Evolutionary conservation across 1,140 invertebrate species (phyloP).

Genomic region (Drosophila littoralis): DNA sequence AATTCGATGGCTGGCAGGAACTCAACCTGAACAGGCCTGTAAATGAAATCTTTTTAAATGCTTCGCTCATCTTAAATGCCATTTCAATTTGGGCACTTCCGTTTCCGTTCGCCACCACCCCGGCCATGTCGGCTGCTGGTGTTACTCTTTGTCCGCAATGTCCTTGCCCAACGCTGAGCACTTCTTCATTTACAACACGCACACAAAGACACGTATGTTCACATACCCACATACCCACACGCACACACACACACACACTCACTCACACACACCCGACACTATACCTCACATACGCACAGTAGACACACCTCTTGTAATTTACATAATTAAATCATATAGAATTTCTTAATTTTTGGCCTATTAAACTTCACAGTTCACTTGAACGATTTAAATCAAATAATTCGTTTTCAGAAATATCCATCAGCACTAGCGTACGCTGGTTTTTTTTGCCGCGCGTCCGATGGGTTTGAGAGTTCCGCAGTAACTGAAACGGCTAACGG

Average conservation of each 20-base stretch:
- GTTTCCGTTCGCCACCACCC: conserved; percentile 55
- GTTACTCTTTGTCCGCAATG: conserved; percentile 70
- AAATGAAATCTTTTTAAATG: conserved; percentile 49
- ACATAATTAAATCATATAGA: conserved; percentile 35
- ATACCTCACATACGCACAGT: conserved; percentile 5
- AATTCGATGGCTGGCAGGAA: conserved; percentile 3
- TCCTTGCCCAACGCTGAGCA: conserved; percentile 61
- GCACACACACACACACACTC: background rate
- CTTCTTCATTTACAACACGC: conserved; percentile 45
- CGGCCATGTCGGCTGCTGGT: conserved; percentile 9
- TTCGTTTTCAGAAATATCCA: conserved; percentile 66
- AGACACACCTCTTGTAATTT: conserved; percentile 29
- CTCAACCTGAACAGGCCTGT: conserved; percentile 19
- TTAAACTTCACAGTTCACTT: conserved; percentile 54
- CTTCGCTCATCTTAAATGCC: conserved; percentile 67
- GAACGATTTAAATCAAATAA: conserved; percentile 42
- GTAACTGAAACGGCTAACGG: conserved; percentile 64
- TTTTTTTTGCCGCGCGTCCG: conserved; percentile 55
- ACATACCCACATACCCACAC: conserved; percentile 2
- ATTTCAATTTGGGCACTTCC: conserved; percentile 82
- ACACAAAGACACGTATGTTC: conserved; percentile 19
- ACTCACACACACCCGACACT: conserved; percentile 3
- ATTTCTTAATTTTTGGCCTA: conserved; percentile 32
- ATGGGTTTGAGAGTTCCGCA: conserved; percentile 71
- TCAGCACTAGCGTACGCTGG: conserved; percentile 27